A percentile compares a stretch with the other conserved stretches of the same genome.
phyloP scores from a whole-genome alignment of 1,140 invertebrate species.

The Cydia pomonella region DNA sequence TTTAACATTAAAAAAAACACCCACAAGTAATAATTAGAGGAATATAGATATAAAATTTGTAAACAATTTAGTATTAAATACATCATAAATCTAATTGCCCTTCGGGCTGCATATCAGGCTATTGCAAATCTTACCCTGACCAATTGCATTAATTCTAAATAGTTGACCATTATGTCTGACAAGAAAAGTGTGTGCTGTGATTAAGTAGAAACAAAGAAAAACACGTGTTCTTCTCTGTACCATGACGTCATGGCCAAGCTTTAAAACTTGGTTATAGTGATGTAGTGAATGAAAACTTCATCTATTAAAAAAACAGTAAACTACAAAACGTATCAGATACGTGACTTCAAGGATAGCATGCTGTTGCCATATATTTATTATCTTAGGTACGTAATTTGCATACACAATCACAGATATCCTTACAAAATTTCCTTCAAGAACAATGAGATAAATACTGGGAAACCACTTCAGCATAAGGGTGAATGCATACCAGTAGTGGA shows the following conservation, averaged over 20 bases:
- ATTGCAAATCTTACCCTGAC: not conserved
- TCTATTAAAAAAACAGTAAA: not conserved
- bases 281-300: not conserved
- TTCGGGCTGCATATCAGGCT: not conserved
- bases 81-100: not conserved
- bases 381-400: not conserved
- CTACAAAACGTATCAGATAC: not conserved
- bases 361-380: not conserved
- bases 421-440: not conserved
- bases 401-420: not conserved
- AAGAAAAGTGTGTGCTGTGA: not conserved
- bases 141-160: not conserved
- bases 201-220: not conserved
- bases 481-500: conserved; percentile 64
- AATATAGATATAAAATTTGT: not conserved
- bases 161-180: not conserved
- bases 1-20: not conserved
- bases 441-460: not conserved
- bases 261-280: not conserved
- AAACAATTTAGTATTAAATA: not conserved
- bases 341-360: not conserved
- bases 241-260: not conserved
- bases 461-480: conserved; percentile 42
- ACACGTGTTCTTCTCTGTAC: no score
- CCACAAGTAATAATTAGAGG: conserved; percentile 16